Base-by-base conservation (phyloP, 1,140 invertebrate genomes). In the Drosophila lini region DNA sequence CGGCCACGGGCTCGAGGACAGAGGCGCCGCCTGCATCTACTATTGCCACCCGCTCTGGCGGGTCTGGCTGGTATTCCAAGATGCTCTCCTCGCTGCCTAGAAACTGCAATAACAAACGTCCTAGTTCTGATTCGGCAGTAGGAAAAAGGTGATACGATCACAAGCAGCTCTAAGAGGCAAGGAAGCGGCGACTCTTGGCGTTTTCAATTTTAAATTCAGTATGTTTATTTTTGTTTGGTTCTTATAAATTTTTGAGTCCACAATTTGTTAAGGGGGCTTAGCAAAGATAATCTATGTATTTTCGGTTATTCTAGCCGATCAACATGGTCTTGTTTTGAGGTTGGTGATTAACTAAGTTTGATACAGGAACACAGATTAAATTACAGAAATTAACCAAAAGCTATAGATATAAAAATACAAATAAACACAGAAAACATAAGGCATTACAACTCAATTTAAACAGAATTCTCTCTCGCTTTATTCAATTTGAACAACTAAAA, bases 31-130 rank as follows among this genome's bases (percentile, higher is more conserved):
- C 31, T n/a, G 42, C 19, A 7, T 45, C 58, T 10, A 53, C 48
- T 10, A 52, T 41, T 15, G 50, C 16, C 28, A 41, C 19, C 5
- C 19, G 19, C 10, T 61, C 38, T 8, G 56, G 57, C 8, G 80
- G 73, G n/a, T 90, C 83, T 3, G 90, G 64, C 36, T 91, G 83
- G 31, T 91, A 91, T 59, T 91, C 90, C 56, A 91, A 31, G 10
- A 91, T 91, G 86, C 96, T 97, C 92, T 97, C 96, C 92, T 96
- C 96, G 89, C 96, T 97, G 65, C 96, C 96, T 41, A 95, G 95
- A 90, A 96, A 96, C 90, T 91, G 62, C 13, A 78, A 89, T 25
- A n/a, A 55, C 45, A 68, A 42, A 19, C 32, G 36, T 22, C 38
- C 41, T 25, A 60, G 41, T 40, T 52, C 22, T 32, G 32, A 22